Evolutionary conservation across 2,113 vertebrate genomes (phyloP).

Genomic region (Syngnathus floridae): DNA sequence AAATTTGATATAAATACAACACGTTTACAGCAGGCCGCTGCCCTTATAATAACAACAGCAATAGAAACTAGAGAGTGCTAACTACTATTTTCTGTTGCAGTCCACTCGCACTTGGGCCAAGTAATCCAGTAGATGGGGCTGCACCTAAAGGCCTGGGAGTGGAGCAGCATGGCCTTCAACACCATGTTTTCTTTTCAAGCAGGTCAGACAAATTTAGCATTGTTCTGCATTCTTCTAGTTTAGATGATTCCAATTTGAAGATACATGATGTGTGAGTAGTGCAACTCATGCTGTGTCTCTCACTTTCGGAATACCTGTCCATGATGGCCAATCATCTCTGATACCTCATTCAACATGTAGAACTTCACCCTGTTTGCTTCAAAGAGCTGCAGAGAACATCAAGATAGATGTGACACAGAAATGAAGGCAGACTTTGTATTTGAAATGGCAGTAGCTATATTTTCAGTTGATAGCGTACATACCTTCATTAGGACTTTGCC

Average conservation of each 20-base stretch:
- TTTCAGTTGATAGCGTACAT: slow-evolving; percentile 16
- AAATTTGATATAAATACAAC: background rate
- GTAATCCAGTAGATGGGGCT: no score
- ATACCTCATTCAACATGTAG: slow-evolving; percentile 98
- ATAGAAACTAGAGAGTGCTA: background rate
- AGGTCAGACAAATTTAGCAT: background rate
- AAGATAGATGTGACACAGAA: slow-evolving; percentile 9
- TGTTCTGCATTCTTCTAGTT: background rate
- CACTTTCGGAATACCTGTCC: slow-evolving; percentile 88
- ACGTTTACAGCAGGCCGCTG: background rate
- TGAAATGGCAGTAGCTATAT: slow-evolving; percentile 9
- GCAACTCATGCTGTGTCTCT: slow-evolving; percentile 65
- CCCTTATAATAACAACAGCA: background rate
- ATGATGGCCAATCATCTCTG: slow-evolving; percentile 88
- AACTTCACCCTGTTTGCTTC: slow-evolving; percentile 94
- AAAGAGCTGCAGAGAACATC: slow-evolving; percentile 77
- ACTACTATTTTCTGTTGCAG: background rate
- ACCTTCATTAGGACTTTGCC: slow-evolving; percentile 95
- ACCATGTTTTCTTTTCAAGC: background rate
- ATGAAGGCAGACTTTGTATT: slow-evolving; percentile 19
- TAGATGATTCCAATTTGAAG: background rate
- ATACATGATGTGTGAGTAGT: background rate
- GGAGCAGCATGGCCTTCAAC: no score
- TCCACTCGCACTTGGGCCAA: background rate
- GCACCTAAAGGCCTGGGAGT: no score